Base-by-base conservation (phyloP, 2,797 vertebrate genomes). In the Pangasius djambal region DNA sequence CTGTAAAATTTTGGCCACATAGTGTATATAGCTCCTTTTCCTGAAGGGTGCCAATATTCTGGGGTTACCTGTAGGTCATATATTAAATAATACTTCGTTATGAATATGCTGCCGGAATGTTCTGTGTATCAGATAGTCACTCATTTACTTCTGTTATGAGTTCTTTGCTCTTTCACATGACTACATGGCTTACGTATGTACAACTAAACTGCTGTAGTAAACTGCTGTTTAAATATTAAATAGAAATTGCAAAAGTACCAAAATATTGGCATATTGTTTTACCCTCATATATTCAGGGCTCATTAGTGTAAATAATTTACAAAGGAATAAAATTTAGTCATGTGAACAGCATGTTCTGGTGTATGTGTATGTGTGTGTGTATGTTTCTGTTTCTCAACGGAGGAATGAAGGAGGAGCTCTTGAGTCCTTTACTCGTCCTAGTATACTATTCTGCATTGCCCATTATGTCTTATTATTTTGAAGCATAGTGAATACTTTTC, bases 391-490 rank as follows among this genome's bases (percentile, higher is more conserved):
- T 40, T 77, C 84, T 52, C 18, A 40, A 40, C 61, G 57, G 31
- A 83, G 57, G 22, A 84, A 34, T 8, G 31, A 34, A 65, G 61
- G 13, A 18, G 44, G 59, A 52, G 67, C 52, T 44, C n/a, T 61
- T 48, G 13, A 57, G 52, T 74, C 67, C 90, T 92, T 89, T 74
- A 61, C 74, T 82, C 10, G 78, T 75, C 83, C 87, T 90, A 86
- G 28, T 91, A 83, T 87, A 89, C 79, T 91, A 55, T 70, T 69
- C n/a, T 52, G 10, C 48, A 34, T 50, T 34, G 37, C 37, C 59
- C 57, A 63, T 52, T 34, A 50, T 50, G 16, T 91, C 92, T 91
- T 91, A 86, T 91, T 91, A 86, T 93, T 92, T 81, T 75, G 83
- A 90, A 90, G 90, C 69, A 86, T 44, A 55, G n/a, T 37, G 20